Percentiles rank a stretch among this genome's conserved stretches.
These are phyloP conservation scores for Dinoponera quadriceps DNA, from an alignment of 1,140 invertebrate genomes.

Conservation along the genomic window DNA sequence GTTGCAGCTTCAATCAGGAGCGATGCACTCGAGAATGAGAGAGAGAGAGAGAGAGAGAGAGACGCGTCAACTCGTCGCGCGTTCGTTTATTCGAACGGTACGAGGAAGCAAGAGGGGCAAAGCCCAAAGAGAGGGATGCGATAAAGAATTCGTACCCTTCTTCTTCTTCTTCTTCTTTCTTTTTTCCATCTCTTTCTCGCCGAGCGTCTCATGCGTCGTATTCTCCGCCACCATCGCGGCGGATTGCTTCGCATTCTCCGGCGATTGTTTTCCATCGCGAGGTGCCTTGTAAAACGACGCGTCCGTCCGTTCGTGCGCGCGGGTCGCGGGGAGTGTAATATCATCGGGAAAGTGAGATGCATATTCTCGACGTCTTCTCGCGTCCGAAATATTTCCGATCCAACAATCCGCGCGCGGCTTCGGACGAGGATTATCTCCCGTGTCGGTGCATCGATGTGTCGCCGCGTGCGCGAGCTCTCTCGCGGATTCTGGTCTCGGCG, in stretches of 20 bases:
- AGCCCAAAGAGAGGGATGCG: constrained; percentile 26
- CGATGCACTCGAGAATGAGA: constrained; percentile 35
- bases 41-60: neutral
- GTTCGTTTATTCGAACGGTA: constrained; percentile 37
- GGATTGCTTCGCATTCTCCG: neutral
- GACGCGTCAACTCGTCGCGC: constrained; percentile 46
- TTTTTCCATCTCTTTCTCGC: neutral
- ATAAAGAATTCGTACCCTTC: constrained; percentile 33
- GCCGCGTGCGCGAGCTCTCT: constrained; percentile 13
- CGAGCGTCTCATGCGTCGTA: constrained; percentile 8
- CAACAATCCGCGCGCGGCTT: constrained; percentile 2
- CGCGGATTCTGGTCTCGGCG: no score
- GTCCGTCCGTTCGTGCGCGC: no score
- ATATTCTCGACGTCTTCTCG: no score
- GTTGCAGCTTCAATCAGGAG: constrained; percentile 57
- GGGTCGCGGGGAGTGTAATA: no score
- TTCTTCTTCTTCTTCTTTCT: neutral
- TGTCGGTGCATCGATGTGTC: neutral
- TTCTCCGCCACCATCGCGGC: neutral
- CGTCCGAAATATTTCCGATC: constrained; percentile 12
- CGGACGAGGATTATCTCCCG: constrained; percentile 19
- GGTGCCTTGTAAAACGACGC: neutral
- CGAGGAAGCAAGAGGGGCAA: constrained; percentile 1
- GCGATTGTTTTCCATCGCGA: neutral
- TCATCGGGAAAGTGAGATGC: no score